Percentiles rank a stretch among this genome's conserved stretches.
Conservation (phyloP, 2,113 vertebrate species). For the Takifugu flavidus region DNA sequence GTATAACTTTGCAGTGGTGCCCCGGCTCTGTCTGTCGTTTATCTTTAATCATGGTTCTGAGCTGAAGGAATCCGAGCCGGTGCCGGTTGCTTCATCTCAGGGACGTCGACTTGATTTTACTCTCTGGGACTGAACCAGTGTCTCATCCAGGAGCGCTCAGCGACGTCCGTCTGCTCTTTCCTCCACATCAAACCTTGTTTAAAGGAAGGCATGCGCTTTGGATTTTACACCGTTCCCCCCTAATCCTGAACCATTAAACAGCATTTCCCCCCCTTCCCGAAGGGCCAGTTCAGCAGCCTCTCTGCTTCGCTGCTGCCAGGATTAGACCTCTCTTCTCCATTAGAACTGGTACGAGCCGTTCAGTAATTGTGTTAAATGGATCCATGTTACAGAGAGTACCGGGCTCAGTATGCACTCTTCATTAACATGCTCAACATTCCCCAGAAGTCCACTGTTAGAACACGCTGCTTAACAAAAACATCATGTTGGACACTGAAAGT, state of each 20-base stretch:
- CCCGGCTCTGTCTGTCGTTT: too few relatives aligned
- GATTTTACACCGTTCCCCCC: constrained; percentile 7
- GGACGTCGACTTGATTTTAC: constrained; percentile 37
- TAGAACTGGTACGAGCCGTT: constrained; percentile 28
- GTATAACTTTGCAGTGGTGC: too few relatives aligned
- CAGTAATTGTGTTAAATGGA: constrained; percentile 51
- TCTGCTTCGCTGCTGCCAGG: constrained; percentile 37
- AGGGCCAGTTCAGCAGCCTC: not conserved
- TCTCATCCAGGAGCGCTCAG: constrained; percentile 27
- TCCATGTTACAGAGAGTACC: constrained; percentile 55
- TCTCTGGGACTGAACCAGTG: constrained; percentile 21
- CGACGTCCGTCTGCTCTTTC: constrained; percentile 13
- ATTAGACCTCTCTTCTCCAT: constrained; percentile 28
- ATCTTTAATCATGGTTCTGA: not conserved
- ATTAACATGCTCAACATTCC: constrained; percentile 66
- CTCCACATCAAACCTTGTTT: constrained; percentile 15
- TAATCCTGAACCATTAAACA: constrained; percentile 16
- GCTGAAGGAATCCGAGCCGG: constrained; percentile 16
- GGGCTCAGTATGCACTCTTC: constrained; percentile 59
- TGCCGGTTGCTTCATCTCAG: constrained; percentile 7
- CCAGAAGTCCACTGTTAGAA: constrained; percentile 57
- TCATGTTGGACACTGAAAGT: constrained; percentile 52
- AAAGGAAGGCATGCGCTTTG: constrained; percentile 12
- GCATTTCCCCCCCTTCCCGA: not conserved
- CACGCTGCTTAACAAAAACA: constrained; percentile 58